Base-by-base conservation (phyloP, 37 sponge, comb jelly and placozoan genomes). In the Ianthella basta region DNA sequence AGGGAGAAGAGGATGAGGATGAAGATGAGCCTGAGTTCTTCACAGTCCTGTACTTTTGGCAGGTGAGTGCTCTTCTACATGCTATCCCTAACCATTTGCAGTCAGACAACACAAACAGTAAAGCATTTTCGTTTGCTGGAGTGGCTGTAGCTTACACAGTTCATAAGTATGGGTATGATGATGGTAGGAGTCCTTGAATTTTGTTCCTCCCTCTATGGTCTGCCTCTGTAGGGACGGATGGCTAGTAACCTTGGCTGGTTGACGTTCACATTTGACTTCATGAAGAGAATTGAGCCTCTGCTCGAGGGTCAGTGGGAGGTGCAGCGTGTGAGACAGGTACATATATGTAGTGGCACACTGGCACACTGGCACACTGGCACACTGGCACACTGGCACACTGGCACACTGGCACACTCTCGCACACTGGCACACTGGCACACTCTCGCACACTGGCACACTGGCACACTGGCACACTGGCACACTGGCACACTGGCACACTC, bases 21-120 rank as follows among this genome's bases (percentile, higher is more conserved):
- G 97, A 93, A 21, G 94, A 97, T 18, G 95, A 97, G 39, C 86
- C 84, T 32, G 91, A 94, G 56, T 64, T 86, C 24, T 78, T 80
- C 23, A 92, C 95, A 69, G 89, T 90, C 34, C 92, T 98, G 53
- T 98, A 96, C 82, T 98, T 98, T 88, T 98, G 99, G 99, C 96
- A 98, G 88, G 97, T 88, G 27, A 64, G 91, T 32, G 15, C 18
- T 59, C 12, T 10, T 21, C 12, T 83, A 5, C 15, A 21, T 30
- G 21, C 40, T 6, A 5, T 24, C 21, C n/a, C n/a, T n/a, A n/a
- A n/a, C n/a, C n/a, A n/a, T n/a, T n/a, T n/a, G n/a, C n/a, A n/a
- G n/a, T n/a, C n/a, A n/a, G n/a, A n/a, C n/a, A n/a, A n/a, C n/a
- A n/a, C n/a, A n/a, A n/a, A n/a, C n/a, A n/a, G n/a, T n/a, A n/a